These are phyloP conservation scores for Odocoileus hemionus DNA, from an alignment of 2,113 vertebrate species.

Conservation along the genomic window DNA sequence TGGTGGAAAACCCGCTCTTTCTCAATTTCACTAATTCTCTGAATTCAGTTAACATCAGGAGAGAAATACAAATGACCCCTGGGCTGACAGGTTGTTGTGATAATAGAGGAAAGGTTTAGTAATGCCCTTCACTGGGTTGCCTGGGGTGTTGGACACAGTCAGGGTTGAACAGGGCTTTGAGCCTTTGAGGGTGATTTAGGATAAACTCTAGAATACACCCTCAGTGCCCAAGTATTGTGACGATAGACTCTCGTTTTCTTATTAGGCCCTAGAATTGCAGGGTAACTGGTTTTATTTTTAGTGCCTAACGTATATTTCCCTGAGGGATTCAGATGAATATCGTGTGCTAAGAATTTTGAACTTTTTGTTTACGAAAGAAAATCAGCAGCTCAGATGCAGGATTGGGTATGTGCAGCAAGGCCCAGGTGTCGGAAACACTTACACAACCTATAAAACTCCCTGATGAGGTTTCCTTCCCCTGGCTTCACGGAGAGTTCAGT, in stretches of 20 bases:
- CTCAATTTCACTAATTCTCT: not conserved
- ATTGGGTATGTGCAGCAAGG: not conserved
- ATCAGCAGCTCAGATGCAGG: not conserved
- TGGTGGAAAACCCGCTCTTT: not conserved
- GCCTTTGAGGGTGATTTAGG: not conserved
- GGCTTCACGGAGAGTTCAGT: not conserved
- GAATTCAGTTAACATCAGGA: not conserved
- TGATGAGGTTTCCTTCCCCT: not conserved
- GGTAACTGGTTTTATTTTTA: not conserved
- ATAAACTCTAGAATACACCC: not conserved
- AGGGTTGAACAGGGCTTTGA: not conserved
- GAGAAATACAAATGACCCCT: not conserved
- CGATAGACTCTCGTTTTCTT: not conserved
- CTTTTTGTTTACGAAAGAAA: conserved; percentile 10
- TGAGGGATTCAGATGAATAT: not conserved
- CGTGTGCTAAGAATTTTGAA: not conserved
- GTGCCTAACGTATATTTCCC: not conserved
- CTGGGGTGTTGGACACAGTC: not conserved
- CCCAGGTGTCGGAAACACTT: conserved; percentile 41
- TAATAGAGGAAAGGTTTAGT: not conserved
- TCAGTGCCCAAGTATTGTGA: not conserved
- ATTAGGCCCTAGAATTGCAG: not conserved
- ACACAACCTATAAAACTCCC: conserved; percentile 41
- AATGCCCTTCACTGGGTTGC: not conserved
- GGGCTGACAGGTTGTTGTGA: not conserved